phyloP scores from a whole-genome alignment of 2,797 vertebrate species.

The Carcharodon carcharias region DNA sequence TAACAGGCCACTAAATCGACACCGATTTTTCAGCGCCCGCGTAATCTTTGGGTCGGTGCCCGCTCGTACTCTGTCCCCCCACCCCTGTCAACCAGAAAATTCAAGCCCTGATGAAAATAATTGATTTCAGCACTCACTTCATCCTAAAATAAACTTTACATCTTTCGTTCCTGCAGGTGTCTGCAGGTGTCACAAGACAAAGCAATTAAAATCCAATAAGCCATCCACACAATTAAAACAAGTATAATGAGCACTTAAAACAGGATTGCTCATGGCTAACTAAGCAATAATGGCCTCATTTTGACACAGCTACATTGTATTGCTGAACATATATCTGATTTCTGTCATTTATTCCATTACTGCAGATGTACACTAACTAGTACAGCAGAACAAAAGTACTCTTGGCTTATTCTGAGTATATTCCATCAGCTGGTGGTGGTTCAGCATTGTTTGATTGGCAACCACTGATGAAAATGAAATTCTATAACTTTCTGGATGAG shows the following conservation, averaged over 20 bases:
- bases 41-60: no score
- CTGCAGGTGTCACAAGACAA: not conserved
- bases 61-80: no score
- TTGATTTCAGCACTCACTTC: not conserved
- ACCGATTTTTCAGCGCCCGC: no score
- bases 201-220: constrained; percentile 15
- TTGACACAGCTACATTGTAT: not conserved
- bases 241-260: constrained; percentile 16
- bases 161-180: not conserved
- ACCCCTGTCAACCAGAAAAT: no score
- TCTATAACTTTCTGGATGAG: not conserved
- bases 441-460: not conserved
- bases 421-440: no score
- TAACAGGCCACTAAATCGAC: no score
- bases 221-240: not conserved
- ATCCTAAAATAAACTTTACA: not conserved
- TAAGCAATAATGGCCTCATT: not conserved
- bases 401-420: not conserved
- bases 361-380: not conserved
- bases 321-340: not conserved
- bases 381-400: not conserved
- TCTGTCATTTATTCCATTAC: not conserved
- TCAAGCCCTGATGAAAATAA: no score
- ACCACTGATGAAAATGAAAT: not conserved
- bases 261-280: not conserved